Percentiles rank a stretch among this genome's conserved stretches.
phyloP scores from a whole-genome alignment of 1,140 invertebrate genomes.

The Anthonomus grandis region DNA sequence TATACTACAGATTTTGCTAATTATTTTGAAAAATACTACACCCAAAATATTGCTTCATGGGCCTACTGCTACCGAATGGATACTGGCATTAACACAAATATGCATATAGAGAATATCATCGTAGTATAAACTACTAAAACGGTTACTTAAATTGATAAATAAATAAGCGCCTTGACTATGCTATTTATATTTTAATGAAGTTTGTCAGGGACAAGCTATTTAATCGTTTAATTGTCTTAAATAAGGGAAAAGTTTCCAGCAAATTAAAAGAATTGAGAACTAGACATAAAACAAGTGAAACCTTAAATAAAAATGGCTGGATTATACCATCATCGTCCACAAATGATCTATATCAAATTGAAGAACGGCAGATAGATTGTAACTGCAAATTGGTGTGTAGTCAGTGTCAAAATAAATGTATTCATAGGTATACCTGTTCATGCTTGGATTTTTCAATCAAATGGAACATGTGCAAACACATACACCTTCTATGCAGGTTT shows the following conservation, averaged over 20 bases:
- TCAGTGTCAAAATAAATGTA: constrained; percentile 16
- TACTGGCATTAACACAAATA: constrained; percentile 20
- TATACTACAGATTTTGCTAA: constrained; percentile 10
- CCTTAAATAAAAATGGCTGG: constrained; percentile 5
- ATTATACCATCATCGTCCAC: no score
- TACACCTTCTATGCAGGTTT: constrained; percentile 11
- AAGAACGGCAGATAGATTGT: constrained; percentile 9
- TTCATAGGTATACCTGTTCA: constrained; percentile 21
- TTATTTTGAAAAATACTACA: constrained; percentile 17
- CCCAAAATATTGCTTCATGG: constrained; percentile 9
- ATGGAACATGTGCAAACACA: constrained; percentile 28
- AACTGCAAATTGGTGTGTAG: constrained; percentile 18
- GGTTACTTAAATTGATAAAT: constrained; percentile 14
- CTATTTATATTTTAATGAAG: constrained; percentile 10
- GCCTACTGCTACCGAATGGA: constrained; percentile 16
- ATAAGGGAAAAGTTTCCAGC: constrained; percentile 18
- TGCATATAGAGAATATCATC: constrained; percentile 20
- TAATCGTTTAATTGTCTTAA: constrained; percentile 2
- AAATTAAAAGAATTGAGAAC: constrained; percentile 8
- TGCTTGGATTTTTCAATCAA: constrained; percentile 20
- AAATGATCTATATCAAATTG: constrained; percentile 11
- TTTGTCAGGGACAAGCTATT: constrained; percentile 23
- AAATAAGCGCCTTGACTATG: constrained; percentile 18
- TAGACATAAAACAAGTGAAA: constrained; percentile 14
- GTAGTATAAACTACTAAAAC: constrained; percentile 19